phyloP scores from a whole-genome alignment of 2,888 invertebrate species.

The Lutraria lutraria region DNA sequence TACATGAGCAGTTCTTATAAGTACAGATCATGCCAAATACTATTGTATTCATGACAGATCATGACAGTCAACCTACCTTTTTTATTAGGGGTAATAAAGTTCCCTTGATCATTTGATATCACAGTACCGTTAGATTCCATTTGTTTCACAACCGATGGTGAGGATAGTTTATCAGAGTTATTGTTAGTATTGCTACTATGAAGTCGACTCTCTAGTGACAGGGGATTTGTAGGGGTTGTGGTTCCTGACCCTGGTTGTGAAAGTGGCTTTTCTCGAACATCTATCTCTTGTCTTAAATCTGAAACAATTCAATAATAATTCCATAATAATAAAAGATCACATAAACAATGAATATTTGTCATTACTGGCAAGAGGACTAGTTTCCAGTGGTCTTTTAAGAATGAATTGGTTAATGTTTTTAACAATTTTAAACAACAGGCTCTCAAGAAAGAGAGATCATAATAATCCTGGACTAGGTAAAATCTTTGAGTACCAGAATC shows the following conservation, averaged over 20 bases:
- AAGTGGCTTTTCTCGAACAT: conserved; percentile 75
- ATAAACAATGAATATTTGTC: too few species aligned
- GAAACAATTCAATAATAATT: conserved; percentile 53
- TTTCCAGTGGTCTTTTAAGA: too few species aligned
- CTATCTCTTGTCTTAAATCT: conserved; percentile 91
- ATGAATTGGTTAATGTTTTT: too few species aligned
- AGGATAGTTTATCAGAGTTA: conserved; percentile 19
- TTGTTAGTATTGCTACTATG: conserved; percentile 38
- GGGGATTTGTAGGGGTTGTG: conserved; percentile 64
- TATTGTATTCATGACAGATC: background rate
- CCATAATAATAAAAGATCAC: too few species aligned
- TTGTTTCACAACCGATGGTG: conserved; percentile 33
- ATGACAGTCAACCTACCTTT: conserved; percentile 47
- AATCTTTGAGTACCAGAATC: too few species aligned
- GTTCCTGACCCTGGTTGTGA: conserved; percentile 55
- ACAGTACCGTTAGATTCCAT: conserved; percentile 49
- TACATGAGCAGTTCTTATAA: too few species aligned
- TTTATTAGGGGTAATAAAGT: conserved; percentile 61
- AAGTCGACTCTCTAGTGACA: conserved; percentile 52
- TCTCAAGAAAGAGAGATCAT: too few species aligned
- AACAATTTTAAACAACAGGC: too few species aligned
- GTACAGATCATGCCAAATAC: background rate
- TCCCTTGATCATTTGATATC: conserved; percentile 50
- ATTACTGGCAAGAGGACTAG: too few species aligned
- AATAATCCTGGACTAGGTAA: too few species aligned